phyloP scores from a whole-genome alignment of 2,888 invertebrate species.

The Dynastes tityus region DNA sequence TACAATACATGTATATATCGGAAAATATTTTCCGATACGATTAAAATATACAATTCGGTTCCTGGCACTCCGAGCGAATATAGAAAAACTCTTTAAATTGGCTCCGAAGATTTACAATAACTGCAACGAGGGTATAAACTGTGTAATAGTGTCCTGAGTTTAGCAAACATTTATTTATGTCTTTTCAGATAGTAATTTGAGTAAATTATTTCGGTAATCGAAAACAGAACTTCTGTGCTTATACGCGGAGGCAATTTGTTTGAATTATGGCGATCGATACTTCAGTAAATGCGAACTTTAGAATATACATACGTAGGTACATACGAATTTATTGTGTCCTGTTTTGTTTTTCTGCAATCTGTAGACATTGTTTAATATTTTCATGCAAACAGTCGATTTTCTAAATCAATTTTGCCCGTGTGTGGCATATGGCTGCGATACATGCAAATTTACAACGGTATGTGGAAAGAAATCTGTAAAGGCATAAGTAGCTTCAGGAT shows the following conservation, averaged over 20 bases:
- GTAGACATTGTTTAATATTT: too few relatives aligned
- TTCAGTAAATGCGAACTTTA: conserved; percentile 6
- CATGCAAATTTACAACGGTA: too few relatives aligned
- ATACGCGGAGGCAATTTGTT: conserved; percentile 15
- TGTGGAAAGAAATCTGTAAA: too few relatives aligned
- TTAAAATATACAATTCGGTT: too few relatives aligned
- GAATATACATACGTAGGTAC: background rate
- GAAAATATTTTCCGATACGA: too few relatives aligned
- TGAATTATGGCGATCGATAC: conserved; percentile 32
- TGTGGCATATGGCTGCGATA: too few relatives aligned
- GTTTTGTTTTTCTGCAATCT: too few relatives aligned
- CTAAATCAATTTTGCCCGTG: too few relatives aligned
- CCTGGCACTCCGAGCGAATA: background rate
- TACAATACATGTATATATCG: too few relatives aligned
- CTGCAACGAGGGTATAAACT: background rate
- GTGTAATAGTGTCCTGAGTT: background rate
- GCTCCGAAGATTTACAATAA: background rate
- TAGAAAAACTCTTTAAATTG: background rate
- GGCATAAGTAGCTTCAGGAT: too few relatives aligned
- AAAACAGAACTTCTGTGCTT: conserved; percentile 2
- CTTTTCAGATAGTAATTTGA: conserved; percentile 32
- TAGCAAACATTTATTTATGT: conserved; percentile 17
- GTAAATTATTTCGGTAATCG: conserved; percentile 26
- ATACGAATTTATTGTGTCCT: too few relatives aligned
- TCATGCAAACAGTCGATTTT: too few relatives aligned